Evolutionary conservation across 2,797 vertebrate species (phyloP).

Genomic region (Sitta carolinensis): DNA sequence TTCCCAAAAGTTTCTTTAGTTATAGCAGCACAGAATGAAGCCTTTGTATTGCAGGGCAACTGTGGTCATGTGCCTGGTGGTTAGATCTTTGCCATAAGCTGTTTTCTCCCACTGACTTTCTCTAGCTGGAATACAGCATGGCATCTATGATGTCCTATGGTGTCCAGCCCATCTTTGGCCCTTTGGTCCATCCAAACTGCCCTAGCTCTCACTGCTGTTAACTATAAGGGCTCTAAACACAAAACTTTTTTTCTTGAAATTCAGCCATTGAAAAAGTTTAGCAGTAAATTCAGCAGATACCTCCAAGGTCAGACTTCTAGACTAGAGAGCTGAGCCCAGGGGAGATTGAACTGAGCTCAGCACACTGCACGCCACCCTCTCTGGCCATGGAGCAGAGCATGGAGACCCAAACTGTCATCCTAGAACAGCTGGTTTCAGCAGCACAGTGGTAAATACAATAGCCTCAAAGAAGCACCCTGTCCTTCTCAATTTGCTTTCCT

Average conservation of each 20-base stretch:
- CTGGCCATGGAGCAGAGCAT: background rate
- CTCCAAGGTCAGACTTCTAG: background rate
- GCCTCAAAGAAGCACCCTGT: background rate
- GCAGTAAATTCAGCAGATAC: background rate
- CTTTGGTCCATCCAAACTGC: background rate
- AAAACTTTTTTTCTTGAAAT: background rate
- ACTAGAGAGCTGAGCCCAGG: background rate
- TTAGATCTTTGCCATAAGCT: background rate
- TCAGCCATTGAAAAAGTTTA: background rate
- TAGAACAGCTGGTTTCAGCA: background rate
- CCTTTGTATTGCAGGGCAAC: background rate
- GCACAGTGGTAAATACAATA: background rate
- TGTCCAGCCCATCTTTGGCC: background rate
- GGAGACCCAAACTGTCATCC: background rate
- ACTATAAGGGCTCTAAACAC: background rate
- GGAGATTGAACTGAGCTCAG: background rate
- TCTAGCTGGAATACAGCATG: background rate
- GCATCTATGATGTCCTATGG: fast-evolving
- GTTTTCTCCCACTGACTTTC: background rate
- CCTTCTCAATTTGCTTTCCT: background rate
- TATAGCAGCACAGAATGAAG: background rate
- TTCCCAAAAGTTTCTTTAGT: background rate
- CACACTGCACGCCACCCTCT: background rate
- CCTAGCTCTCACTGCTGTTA: background rate
- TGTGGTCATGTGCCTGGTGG: background rate